Evolutionary conservation across 2,888 invertebrate genomes (phyloP).

Genomic region (Lithophane leautieri): DNA sequence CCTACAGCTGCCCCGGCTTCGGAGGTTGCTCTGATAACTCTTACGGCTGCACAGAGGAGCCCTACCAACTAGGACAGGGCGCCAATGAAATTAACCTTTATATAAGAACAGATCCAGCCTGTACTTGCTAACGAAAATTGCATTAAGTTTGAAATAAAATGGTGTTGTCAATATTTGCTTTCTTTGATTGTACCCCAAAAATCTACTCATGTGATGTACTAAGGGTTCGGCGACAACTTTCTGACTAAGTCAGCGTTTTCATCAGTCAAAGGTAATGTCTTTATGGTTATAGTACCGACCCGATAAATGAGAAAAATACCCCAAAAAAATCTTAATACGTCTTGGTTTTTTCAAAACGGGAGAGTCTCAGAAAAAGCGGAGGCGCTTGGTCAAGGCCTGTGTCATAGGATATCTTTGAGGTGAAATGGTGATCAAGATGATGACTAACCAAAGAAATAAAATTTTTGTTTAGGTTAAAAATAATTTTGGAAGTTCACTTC

Average conservation of each 20-base stretch:
- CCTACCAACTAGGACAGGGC: not conserved
- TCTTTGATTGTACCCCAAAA: constrained; percentile 25
- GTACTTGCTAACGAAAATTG: not conserved
- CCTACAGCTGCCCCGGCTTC: constrained; percentile 22
- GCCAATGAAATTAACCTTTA: constrained; percentile 52
- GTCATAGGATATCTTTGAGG: no score
- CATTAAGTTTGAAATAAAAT: constrained; percentile 31
- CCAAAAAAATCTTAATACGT: not conserved
- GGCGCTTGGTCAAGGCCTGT: not conserved
- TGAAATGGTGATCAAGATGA: not conserved
- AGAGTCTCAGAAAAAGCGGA: not conserved
- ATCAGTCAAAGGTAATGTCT: not conserved
- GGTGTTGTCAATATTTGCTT: constrained; percentile 7
- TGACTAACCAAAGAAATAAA: not conserved
- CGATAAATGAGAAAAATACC: no score
- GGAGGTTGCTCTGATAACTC: constrained; percentile 36
- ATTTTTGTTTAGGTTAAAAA: not conserved
- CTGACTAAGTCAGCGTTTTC: no score
- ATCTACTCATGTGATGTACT: not conserved
- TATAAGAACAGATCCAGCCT: constrained; percentile 48
- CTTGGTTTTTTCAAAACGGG: not conserved
- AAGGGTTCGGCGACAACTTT: no score
- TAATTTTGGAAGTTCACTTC: not conserved
- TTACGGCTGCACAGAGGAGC: constrained; percentile 25
- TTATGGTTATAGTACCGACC: not conserved